Evolutionary conservation across 2,888 invertebrate genomes (phyloP), one percentile per base, ranked within the genome.

Genomic region (Allophyes oxyacanthae): DNA sequence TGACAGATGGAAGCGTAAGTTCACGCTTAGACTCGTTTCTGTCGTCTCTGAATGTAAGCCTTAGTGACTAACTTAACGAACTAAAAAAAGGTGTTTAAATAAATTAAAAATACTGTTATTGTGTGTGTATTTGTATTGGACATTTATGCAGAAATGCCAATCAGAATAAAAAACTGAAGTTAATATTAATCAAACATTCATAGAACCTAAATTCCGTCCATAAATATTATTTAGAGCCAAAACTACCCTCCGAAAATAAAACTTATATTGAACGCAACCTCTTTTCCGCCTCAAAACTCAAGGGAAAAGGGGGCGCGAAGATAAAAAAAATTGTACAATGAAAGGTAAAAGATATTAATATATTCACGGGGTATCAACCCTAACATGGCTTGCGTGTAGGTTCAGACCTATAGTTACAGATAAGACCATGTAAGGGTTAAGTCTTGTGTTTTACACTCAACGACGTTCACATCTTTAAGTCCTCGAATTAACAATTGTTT

Each of bases 301-400:
- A 8, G 58, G 49, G 50, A 53, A 14, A 30, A 6, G n/a, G n/a
- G n/a, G 8, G 25, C 11, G 13, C 0, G 40, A 50, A 36, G 45
- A 69, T 42, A 63, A 53, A 46, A 38, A 28, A 41, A 34, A 32
- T 7, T n/a, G n/a, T 38, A 36, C 28, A 20, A 41, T 20, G 38
- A 33, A 30, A 13, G 40, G 15, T 56, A 60, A 59, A 43, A 11
- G 15, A 55, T 55, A 62, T 59, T 66, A 48, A 69, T 58, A 55
- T 62, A 71, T 65, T 65, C 72, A 50, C 41, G 26, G 52, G 15
- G 50, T 51, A 30, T 11, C 51, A 45, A 46, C 50, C 62, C 43
- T 41, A 11, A 36, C 10, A 10, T 0, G 25, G 37, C 36, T 68
- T 32, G 50, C 48, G 48, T 69, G 57, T 58, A 44, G 33, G 20